Conservation (phyloP, 1,140 invertebrate species). For the Listronotus oregonensis region DNA sequence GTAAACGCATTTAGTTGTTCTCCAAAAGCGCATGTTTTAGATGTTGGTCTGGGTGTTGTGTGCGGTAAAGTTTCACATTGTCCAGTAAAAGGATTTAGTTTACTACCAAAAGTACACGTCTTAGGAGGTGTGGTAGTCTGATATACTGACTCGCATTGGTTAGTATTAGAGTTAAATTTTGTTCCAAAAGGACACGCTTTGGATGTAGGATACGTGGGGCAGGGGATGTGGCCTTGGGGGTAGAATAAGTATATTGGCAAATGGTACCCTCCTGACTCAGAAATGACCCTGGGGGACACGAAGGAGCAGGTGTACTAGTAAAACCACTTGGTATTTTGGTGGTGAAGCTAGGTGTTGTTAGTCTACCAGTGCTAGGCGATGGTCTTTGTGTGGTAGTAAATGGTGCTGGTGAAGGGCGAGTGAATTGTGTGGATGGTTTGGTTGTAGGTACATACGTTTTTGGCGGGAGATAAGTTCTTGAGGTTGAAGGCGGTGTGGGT, state of each 20-base stretch:
- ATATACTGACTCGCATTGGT: slow-evolving; percentile 26
- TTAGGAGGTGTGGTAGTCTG: slow-evolving; percentile 6
- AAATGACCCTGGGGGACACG: slow-evolving; percentile 21
- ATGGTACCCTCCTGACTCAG: slow-evolving; percentile 15
- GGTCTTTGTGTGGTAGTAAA: slow-evolving; percentile 33
- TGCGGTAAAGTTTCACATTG: slow-evolving; percentile 12
- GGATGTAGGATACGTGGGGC: slow-evolving; percentile 25
- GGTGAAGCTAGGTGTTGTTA: slow-evolving; percentile 23
- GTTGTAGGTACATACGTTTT: slow-evolving; percentile 36
- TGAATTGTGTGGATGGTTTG: slow-evolving; percentile 27
- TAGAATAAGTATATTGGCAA: slow-evolving; percentile 21
- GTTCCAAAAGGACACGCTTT: slow-evolving; percentile 30
- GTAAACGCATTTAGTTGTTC: neutral
- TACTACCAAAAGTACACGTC: slow-evolving; percentile 13
- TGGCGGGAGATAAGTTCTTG: slow-evolving; percentile 32
- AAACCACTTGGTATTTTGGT: slow-evolving; percentile 17
- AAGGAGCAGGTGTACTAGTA: neutral
- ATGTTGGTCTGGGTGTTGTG: neutral
- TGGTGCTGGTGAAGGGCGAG: slow-evolving; percentile 33
- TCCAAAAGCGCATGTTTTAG: slow-evolving; percentile 5
- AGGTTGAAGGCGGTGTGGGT: slow-evolving; percentile 13
- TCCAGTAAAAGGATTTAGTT: slow-evolving; percentile 17
- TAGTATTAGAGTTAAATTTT: slow-evolving; percentile 19
- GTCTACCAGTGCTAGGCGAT: slow-evolving; percentile 33
- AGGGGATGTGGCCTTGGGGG: slow-evolving; percentile 12